Evolutionary conservation across 2,113 vertebrate species (phyloP).

Genomic region (Cnemophilus loriae): DNA sequence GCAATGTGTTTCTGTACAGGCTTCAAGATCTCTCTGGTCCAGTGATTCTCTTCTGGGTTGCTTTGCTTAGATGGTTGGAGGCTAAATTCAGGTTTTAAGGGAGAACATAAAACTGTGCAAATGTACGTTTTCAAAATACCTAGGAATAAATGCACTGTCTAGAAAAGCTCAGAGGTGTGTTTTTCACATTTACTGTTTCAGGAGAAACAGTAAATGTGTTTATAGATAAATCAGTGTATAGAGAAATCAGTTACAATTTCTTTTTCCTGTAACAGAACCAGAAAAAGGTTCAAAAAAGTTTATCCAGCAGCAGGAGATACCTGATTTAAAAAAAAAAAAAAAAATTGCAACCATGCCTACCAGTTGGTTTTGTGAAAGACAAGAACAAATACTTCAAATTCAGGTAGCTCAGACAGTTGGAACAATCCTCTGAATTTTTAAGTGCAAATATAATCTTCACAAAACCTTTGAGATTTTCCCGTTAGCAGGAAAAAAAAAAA

Average conservation of each 20-base stretch:
- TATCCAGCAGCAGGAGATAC: not conserved
- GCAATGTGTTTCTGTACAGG: not conserved
- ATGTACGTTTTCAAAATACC: not conserved
- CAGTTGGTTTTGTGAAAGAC: not conserved
- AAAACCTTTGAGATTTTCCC: not conserved
- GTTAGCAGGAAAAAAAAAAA: not conserved
- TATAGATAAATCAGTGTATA: not conserved
- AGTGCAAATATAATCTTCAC: not conserved
- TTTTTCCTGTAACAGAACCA: not conserved
- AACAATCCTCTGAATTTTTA: not conserved
- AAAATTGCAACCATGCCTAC: not conserved
- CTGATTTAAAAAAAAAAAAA: not conserved
- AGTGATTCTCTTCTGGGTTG: not conserved
- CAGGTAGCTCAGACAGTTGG: not conserved
- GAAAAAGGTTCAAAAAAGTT: not conserved
- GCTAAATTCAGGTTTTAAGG: not conserved
- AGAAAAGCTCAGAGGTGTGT: not conserved
- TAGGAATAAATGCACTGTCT: not conserved
- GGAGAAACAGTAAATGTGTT: not conserved
- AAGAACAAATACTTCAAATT: not conserved
- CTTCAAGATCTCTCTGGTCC: not conserved
- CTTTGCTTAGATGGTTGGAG: not conserved
- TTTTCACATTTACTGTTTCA: not conserved
- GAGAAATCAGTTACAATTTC: not conserved
- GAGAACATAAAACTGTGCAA: not conserved